phyloP scores from a whole-genome alignment of 2,113 vertebrate genomes.

The Pseudorectes ferrugineus region DNA sequence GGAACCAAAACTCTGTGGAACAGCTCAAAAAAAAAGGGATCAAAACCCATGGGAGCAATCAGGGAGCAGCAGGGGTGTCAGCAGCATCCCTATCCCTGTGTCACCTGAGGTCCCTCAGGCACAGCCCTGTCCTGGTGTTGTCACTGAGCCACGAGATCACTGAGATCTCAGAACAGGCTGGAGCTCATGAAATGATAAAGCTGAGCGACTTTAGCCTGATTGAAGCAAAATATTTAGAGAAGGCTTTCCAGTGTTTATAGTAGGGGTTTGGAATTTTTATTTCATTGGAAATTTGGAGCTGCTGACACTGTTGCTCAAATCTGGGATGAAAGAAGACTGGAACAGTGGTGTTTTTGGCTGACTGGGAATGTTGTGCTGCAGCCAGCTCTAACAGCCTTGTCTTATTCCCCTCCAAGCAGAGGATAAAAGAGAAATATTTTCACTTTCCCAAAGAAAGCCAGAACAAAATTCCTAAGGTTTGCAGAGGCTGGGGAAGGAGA shows the following conservation, averaged over 20 bases:
- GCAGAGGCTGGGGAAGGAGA: not conserved
- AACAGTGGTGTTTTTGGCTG: slow-evolving; percentile 46
- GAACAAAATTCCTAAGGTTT: not conserved
- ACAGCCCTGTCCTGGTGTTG: not conserved
- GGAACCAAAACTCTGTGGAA: not conserved
- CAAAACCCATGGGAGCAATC: not conserved
- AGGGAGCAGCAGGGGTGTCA: not conserved
- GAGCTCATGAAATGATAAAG: not conserved
- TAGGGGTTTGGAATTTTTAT: slow-evolving; percentile 47
- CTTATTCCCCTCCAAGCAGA: slow-evolving; percentile 23
- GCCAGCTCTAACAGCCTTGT: slow-evolving; percentile 54
- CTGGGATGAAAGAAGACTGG: slow-evolving; percentile 42
- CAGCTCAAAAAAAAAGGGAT: not conserved
- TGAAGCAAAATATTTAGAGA: slow-evolving; percentile 59
- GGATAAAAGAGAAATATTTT: slow-evolving; percentile 38
- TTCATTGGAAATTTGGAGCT: slow-evolving; percentile 54
- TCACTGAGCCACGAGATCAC: not conserved
- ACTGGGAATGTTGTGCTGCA: not conserved
- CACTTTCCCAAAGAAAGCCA: slow-evolving; percentile 1
- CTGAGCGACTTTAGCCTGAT: not conserved
- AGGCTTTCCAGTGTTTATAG: slow-evolving; percentile 50
- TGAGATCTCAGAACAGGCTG: not conserved
- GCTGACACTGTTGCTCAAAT: slow-evolving; percentile 42
- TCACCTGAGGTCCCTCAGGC: not conserved
- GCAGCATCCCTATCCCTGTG: not conserved